Evolutionary conservation across 2,888 invertebrate genomes (phyloP).

Genomic region (Plagodis dolabraria): DNA sequence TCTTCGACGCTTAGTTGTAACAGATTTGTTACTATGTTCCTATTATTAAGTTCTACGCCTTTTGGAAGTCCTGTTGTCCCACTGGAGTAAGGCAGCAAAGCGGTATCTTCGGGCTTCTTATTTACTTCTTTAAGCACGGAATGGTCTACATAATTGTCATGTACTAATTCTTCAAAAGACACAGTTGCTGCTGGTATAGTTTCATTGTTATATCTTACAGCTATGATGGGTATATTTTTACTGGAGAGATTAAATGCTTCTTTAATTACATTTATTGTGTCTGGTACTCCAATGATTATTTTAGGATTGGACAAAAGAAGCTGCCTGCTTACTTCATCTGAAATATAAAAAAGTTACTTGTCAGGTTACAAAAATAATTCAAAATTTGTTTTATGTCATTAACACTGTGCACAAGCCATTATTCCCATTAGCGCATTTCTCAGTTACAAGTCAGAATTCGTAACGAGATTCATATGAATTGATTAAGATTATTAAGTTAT

Average conservation of each 20-base stretch:
- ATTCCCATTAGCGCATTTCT: too few relatives aligned
- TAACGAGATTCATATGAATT: too few relatives aligned
- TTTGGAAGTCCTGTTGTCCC: slow-evolving; percentile 93
- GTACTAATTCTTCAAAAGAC: slow-evolving; percentile 84
- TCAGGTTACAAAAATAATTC: neutral
- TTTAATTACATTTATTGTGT: slow-evolving; percentile 72
- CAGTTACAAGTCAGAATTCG: too few relatives aligned
- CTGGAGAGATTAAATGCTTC: slow-evolving; percentile 74
- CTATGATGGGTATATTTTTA: slow-evolving; percentile 78
- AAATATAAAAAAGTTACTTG: slow-evolving; percentile 39
- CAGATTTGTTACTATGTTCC: slow-evolving; percentile 78
- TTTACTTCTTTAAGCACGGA: slow-evolving; percentile 69
- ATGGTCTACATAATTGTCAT: slow-evolving; percentile 75
- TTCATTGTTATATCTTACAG: slow-evolving; percentile 44
- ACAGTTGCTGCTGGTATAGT: slow-evolving; percentile 79
- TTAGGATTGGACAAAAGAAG: slow-evolving; percentile 85
- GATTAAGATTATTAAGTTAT: too few relatives aligned
- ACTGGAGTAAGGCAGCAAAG: slow-evolving; percentile 91
- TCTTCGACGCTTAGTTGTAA: slow-evolving; percentile 55
- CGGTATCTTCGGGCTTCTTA: slow-evolving; percentile 80
- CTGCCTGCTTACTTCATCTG: slow-evolving; percentile 89
- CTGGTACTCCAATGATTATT: slow-evolving; percentile 84
- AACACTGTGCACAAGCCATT: too few relatives aligned
- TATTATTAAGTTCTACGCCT: slow-evolving; percentile 88
- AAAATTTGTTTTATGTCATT: too few relatives aligned